A percentile compares a stretch with the other conserved stretches of the same genome.
phyloP scores from a whole-genome alignment of 2,113 vertebrate species.

The Labeo catla region DNA sequence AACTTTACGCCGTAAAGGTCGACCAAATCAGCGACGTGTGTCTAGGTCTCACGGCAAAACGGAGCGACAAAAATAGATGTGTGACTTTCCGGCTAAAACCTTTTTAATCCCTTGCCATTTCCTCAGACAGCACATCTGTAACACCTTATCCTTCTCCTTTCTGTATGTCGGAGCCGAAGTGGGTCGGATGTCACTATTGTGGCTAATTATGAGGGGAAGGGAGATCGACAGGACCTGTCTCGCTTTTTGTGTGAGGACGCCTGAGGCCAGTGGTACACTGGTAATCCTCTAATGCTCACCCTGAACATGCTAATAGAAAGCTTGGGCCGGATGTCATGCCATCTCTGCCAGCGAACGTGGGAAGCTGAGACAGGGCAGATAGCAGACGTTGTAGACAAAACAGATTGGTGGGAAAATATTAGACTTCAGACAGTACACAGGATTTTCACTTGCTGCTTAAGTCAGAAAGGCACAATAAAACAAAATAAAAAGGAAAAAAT shows the following conservation, averaged over 20 bases:
- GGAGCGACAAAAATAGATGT: slow-evolving; percentile 41
- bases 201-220: slow-evolving; percentile 1
- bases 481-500: background rate
- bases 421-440: background rate
- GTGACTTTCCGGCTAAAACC: slow-evolving; percentile 52
- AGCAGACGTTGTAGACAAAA: background rate
- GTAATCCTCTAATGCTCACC: slow-evolving; percentile 21
- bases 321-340: background rate
- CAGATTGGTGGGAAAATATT: slow-evolving; percentile 9
- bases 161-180: slow-evolving; percentile 9
- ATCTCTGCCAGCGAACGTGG: background rate
- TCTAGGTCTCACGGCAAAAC: slow-evolving; percentile 55
- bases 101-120: slow-evolving; percentile 49
- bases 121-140: slow-evolving; percentile 11
- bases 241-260: background rate
- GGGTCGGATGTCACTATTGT: background rate
- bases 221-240: background rate
- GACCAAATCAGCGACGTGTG: slow-evolving; percentile 51
- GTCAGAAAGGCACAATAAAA: background rate
- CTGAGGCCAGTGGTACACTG: background rate
- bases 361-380: background rate
- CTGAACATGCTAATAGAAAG: slow-evolving; percentile 29
- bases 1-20: slow-evolving; percentile 53
- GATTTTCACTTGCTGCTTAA: background rate
- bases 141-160: background rate